These are phyloP conservation scores for Rhyacophila evoluta DNA, from an alignment of 2,888 invertebrate genomes.

Conservation along the genomic window DNA sequence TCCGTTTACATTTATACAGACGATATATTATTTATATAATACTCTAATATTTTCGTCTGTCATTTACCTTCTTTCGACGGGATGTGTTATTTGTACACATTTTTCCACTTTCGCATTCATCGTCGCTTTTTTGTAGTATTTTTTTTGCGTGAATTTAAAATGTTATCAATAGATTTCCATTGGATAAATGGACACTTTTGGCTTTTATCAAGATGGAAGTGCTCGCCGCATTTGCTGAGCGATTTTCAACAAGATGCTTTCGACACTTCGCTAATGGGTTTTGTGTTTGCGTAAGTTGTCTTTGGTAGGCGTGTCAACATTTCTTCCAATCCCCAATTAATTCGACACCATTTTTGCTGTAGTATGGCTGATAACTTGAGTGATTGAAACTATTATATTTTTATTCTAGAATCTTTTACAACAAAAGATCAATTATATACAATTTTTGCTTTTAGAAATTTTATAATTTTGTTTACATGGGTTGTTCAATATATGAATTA, in stretches of 20 bases:
- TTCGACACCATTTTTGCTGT: not conserved
- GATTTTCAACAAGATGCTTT: not conserved
- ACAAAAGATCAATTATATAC: too few species aligned
- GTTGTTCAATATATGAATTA: too few species aligned
- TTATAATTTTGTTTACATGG: too few species aligned
- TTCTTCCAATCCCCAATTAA: not conserved
- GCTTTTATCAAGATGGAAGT: not conserved
- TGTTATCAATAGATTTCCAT: not conserved
- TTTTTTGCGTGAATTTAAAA: not conserved
- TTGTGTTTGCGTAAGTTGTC: not conserved
- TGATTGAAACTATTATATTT: too few species aligned
- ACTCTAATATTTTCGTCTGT: too few species aligned
- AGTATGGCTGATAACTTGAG: too few species aligned
- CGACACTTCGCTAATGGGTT: not conserved
- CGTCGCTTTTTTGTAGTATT: not conserved
- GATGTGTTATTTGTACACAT: too few species aligned
- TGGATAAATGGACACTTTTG: not conserved
- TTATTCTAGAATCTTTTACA: too few species aligned
- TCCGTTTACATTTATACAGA: too few species aligned
- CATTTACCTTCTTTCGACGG: too few species aligned
- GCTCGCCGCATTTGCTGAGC: not conserved
- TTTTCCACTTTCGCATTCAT: not conserved
- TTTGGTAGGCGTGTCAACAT: not conserved
- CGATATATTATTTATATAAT: too few species aligned
- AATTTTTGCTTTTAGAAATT: too few species aligned